phyloP scores from a whole-genome alignment of 2,888 invertebrate species.

The Trichogramma dendrolimi region DNA sequence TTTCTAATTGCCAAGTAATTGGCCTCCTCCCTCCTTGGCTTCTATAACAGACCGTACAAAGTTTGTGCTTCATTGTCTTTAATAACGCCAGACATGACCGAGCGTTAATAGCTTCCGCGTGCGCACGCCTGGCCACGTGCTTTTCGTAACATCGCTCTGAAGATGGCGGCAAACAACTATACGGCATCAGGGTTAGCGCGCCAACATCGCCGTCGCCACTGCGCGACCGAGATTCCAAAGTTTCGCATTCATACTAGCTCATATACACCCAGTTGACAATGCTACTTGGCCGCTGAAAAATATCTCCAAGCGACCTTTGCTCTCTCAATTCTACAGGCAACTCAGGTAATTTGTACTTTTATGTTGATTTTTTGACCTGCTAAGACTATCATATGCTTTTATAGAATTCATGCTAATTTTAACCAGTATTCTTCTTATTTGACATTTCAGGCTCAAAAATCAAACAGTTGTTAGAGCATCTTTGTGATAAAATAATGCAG shows the following conservation, averaged over 20 bases:
- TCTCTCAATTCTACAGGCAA: too few relatives aligned
- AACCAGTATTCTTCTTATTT: too few relatives aligned
- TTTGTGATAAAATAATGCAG: too few relatives aligned
- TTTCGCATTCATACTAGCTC: neutral
- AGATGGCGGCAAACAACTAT: neutral
- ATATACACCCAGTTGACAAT: too few relatives aligned
- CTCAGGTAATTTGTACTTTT: too few relatives aligned
- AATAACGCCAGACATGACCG: constrained; percentile 48
- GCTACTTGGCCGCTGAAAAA: too few relatives aligned
- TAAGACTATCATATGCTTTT: too few relatives aligned
- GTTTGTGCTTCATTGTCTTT: constrained; percentile 51
- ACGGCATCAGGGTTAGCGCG: neutral
- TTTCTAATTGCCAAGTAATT: constrained; percentile 53
- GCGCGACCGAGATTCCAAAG: constrained; percentile 17
- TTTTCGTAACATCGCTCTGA: constrained; percentile 10
- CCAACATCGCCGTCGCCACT: neutral
- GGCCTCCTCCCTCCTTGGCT: constrained; percentile 39
- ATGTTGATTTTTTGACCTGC: too few relatives aligned
- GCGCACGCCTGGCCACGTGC: constrained; percentile 16
- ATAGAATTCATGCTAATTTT: too few relatives aligned
- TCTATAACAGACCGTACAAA: constrained; percentile 43
- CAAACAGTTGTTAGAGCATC: too few relatives aligned
- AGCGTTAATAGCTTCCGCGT: constrained; percentile 41
- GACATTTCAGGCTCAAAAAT: too few relatives aligned
- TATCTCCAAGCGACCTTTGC: too few relatives aligned